phyloP scores from a whole-genome alignment of 2,113 vertebrate species.

The Oryzias curvinotus region DNA sequence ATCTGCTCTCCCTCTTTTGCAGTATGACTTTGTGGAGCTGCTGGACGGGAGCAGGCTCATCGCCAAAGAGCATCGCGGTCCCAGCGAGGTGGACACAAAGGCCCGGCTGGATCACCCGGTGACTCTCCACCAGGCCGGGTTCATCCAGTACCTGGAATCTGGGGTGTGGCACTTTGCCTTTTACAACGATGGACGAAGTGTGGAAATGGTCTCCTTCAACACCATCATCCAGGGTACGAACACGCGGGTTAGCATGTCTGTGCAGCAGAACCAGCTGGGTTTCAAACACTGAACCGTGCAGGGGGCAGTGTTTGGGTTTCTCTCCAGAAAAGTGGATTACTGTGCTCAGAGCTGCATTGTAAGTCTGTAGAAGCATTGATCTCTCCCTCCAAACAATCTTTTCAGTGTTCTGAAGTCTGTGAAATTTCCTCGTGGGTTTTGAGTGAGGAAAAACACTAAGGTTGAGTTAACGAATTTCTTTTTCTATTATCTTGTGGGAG shows the following conservation, averaged over 20 bases:
- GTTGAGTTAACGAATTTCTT: slow-evolving; percentile 60
- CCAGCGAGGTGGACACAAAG: slow-evolving; percentile 77
- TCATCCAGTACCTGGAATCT: slow-evolving; percentile 95
- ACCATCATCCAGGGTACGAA: slow-evolving; percentile 92
- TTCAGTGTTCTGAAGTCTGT: slow-evolving; percentile 55
- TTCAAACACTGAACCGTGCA: slow-evolving; percentile 28
- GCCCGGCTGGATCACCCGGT: slow-evolving; percentile 82
- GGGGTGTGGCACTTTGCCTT: slow-evolving; percentile 98
- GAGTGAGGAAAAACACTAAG: slow-evolving; percentile 55
- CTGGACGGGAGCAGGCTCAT: slow-evolving; percentile 95
- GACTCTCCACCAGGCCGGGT: slow-evolving; percentile 92
- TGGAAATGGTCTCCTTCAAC: slow-evolving; percentile 93
- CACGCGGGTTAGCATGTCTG: background rate
- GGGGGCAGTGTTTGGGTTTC: slow-evolving; percentile 28
- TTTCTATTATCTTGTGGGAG: slow-evolving; percentile 61
- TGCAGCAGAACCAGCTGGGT: slow-evolving; percentile 31
- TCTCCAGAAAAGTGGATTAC: slow-evolving; percentile 43
- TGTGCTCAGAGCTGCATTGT: slow-evolving; percentile 46
- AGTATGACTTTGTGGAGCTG: slow-evolving; percentile 98
- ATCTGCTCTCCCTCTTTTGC: slow-evolving; percentile 33
- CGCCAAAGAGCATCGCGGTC: slow-evolving; percentile 86
- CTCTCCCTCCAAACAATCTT: slow-evolving; percentile 49
- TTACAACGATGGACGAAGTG: slow-evolving; percentile 93
- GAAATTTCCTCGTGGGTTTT: slow-evolving; percentile 68
- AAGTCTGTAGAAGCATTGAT: slow-evolving; percentile 57